A percentile compares a stretch with the other conserved stretches of the same genome.
These are phyloP conservation scores for Clytia hemisphaerica DNA, from an alignment of 30 jellyfish, hydroid and myxozoan species.

Conservation along the genomic window DNA sequence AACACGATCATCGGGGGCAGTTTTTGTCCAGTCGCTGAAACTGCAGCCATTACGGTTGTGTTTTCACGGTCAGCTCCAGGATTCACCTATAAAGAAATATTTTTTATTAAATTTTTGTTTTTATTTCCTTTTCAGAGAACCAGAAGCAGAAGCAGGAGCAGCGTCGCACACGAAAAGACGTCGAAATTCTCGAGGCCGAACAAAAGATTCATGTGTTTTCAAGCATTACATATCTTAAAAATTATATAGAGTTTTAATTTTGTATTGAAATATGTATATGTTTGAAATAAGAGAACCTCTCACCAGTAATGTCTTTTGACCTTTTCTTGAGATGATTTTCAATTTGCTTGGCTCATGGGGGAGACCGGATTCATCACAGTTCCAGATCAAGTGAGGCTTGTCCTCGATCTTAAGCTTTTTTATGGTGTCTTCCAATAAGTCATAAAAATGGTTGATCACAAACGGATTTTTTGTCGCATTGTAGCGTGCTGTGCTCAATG, in stretches of 20 bases:
- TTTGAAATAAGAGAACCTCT: no score
- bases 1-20: conserved; percentile 1
- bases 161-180: no score
- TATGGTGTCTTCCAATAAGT: background rate
- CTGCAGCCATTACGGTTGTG: background rate
- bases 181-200: no score
- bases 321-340: background rate
- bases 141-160: no score
- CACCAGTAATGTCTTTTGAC: background rate
- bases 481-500: background rate
- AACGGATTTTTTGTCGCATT: background rate
- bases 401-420: background rate
- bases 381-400: background rate
- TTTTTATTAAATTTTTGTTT: no score
- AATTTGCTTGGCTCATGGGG: background rate
- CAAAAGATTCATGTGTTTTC: no score
- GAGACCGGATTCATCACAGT: no score
- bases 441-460: background rate
- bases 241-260: no score
- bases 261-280: no score
- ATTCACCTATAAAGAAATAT: background rate
- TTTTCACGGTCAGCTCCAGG: no score
- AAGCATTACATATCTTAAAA: no score
- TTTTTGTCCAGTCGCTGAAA: background rate
- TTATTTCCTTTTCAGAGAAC: no score